Evolutionary conservation across 2,113 vertebrate genomes (phyloP).

Genomic region (Sapayoa aenigma): DNA sequence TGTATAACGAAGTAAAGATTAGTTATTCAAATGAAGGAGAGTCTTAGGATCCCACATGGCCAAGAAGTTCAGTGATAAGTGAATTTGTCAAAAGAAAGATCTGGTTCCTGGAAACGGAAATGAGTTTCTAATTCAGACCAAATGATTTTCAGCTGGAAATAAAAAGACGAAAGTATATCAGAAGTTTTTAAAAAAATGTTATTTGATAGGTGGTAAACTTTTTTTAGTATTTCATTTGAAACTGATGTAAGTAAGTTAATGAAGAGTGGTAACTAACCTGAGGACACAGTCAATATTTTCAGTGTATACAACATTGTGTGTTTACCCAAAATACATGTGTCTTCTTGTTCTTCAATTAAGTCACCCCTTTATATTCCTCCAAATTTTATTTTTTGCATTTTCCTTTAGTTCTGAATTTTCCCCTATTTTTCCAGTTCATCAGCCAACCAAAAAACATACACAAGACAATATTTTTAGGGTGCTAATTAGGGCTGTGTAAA

Average conservation of each 20-base stretch:
- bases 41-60: not conserved
- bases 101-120: not conserved
- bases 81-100: not conserved
- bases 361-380: not conserved
- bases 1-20: not conserved
- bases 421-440: not conserved
- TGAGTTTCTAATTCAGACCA: constrained; percentile 19
- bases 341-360: not conserved
- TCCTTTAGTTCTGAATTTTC: not conserved
- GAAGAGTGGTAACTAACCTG: not conserved
- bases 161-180: not conserved
- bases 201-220: not conserved
- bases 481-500: not conserved
- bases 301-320: fast-evolving
- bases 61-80: not conserved
- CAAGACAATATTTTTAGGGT: not conserved
- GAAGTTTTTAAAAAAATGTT: not conserved
- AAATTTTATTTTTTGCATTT: not conserved
- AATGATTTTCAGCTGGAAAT: constrained; percentile 19
- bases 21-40: not conserved
- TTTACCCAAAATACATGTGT: fast-evolving
- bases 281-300: not conserved
- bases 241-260: not conserved
- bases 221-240: not conserved
- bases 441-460: not conserved